Evolutionary conservation across 2,888 invertebrate species (phyloP).

Genomic region (Biston stratarius): DNA sequence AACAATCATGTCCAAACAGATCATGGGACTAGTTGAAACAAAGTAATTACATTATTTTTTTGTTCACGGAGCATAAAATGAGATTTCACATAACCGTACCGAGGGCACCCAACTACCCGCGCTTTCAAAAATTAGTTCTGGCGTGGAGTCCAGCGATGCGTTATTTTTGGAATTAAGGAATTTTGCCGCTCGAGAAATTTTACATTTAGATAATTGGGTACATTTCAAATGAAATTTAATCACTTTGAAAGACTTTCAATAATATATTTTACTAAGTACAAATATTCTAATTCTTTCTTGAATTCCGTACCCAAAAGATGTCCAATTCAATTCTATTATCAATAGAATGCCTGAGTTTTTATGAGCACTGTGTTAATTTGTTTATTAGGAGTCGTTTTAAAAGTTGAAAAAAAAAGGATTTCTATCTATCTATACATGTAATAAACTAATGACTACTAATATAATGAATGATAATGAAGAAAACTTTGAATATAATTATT

Average conservation of each 20-base stretch:
- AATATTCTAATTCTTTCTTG: too few relatives aligned
- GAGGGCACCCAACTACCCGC: conserved; percentile 48
- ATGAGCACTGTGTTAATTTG: too few relatives aligned
- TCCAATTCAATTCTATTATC: too few relatives aligned
- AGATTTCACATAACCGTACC: conserved; percentile 56
- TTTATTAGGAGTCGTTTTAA: too few relatives aligned
- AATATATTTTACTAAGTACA: neutral
- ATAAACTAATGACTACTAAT: too few relatives aligned
- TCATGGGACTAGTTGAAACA: neutral
- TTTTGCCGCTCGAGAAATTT: conserved; percentile 15
- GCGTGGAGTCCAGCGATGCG: conserved; percentile 57
- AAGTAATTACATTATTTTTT: conserved; percentile 23
- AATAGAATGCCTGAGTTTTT: too few relatives aligned
- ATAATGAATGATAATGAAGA: too few relatives aligned
- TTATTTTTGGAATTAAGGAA: conserved; percentile 47
- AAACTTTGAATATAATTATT: too few relatives aligned
- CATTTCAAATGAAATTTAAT: neutral
- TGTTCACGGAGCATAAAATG: conserved; percentile 57
- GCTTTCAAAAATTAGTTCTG: conserved; percentile 62
- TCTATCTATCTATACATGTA: too few relatives aligned
- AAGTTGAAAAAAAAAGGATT: too few relatives aligned
- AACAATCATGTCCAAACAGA: neutral
- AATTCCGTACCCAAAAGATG: too few relatives aligned
- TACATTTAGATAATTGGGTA: conserved; percentile 41
- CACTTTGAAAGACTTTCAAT: neutral